phyloP scores from a whole-genome alignment of 2,797 vertebrate genomes.

The Sebastes glaucus region DNA sequence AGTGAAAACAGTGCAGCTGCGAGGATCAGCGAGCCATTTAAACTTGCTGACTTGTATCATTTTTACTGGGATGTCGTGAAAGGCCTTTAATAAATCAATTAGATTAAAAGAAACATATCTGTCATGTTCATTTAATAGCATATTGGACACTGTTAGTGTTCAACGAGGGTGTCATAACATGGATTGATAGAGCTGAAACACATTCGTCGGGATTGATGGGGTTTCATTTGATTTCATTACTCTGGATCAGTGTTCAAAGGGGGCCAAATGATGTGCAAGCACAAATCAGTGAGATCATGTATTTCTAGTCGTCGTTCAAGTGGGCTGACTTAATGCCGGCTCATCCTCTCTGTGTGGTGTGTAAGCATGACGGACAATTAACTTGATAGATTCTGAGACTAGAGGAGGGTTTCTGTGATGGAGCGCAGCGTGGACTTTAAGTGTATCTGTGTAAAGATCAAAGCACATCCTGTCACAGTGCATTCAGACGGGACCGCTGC shows the following conservation, averaged over 20 bases:
- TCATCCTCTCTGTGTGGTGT: slow-evolving; percentile 26
- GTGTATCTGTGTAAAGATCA: background rate
- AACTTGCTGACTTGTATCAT: slow-evolving; percentile 70
- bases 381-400: slow-evolving; percentile 26
- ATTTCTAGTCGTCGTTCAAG: slow-evolving; percentile 57
- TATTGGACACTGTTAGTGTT: slow-evolving; percentile 64
- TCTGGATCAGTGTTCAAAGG: slow-evolving; percentile 54
- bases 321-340: slow-evolving; percentile 40
- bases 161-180: slow-evolving; percentile 63
- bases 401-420: background rate
- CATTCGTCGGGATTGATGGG: slow-evolving; percentile 63
- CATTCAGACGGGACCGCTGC: background rate
- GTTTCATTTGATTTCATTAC: slow-evolving; percentile 67
- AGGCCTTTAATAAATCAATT: slow-evolving; percentile 62
- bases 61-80: slow-evolving; percentile 50
- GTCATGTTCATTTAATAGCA: slow-evolving; percentile 73
- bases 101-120: slow-evolving; percentile 73
- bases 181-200: slow-evolving; percentile 66
- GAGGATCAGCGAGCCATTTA: slow-evolving; percentile 43
- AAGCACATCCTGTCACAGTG: background rate
- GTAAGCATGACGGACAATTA: slow-evolving; percentile 38
- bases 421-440: background rate
- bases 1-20: slow-evolving; percentile 22
- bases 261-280: slow-evolving; percentile 47
- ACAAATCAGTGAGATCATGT: slow-evolving; percentile 50